Evolutionary conservation across 2,797 vertebrate species (phyloP).

Genomic region (Galagoides demidoff): DNA sequence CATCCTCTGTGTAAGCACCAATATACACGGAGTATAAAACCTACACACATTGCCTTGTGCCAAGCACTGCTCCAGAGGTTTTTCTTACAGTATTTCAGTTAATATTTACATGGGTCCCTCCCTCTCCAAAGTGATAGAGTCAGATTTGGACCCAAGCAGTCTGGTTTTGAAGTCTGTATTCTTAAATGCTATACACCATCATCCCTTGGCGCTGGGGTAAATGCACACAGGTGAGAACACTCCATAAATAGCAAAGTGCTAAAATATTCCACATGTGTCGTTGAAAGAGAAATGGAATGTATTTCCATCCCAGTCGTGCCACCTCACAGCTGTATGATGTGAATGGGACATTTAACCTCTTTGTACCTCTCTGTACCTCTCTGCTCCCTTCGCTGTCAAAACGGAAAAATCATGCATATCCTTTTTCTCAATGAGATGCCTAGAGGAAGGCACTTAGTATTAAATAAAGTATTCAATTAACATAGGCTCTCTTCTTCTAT

Average conservation of each 20-base stretch:
- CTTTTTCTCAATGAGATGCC: background rate
- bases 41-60: background rate
- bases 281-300: background rate
- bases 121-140: background rate
- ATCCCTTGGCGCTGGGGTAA: background rate
- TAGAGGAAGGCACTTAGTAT: background rate
- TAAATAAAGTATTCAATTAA: background rate
- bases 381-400: background rate
- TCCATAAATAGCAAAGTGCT: background rate
- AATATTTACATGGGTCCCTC: background rate
- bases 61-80: background rate
- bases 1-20: background rate
- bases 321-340: background rate
- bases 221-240: background rate
- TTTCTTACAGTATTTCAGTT: background rate
- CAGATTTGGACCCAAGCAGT: background rate
- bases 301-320: background rate
- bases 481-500: background rate
- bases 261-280: background rate
- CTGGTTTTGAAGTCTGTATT: background rate
- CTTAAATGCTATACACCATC: background rate
- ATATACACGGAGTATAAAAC: background rate
- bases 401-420: background rate
- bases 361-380: background rate
- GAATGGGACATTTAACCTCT: background rate